A percentile compares a stretch with the other conserved stretches of the same genome.
These are phyloP conservation scores for Apotomis turbidana DNA, from an alignment of 2,888 invertebrate species.

Conservation along the genomic window DNA sequence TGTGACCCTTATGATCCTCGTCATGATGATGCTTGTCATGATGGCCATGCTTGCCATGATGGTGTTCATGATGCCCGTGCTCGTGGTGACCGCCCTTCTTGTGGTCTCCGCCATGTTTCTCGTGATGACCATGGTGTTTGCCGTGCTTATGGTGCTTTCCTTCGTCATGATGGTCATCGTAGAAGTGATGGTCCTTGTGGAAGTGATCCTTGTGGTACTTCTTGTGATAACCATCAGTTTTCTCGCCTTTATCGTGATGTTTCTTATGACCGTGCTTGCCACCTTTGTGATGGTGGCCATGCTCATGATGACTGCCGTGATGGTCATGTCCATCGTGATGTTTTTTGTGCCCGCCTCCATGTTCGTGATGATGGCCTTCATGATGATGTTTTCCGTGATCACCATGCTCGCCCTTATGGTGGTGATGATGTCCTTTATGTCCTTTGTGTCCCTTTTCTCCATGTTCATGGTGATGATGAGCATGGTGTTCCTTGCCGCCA, in stretches of 20 bases:
- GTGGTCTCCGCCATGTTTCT: slow-evolving; percentile 72
- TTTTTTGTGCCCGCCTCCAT: slow-evolving; percentile 75
- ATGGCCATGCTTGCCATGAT: slow-evolving; percentile 76
- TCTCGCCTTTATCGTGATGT: slow-evolving; percentile 77
- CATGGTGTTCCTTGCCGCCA: slow-evolving; percentile 75
- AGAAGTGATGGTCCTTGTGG: slow-evolving; percentile 80
- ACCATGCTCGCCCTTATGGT: slow-evolving; percentile 76
- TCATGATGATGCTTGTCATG: slow-evolving; percentile 78
- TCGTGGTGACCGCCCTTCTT: slow-evolving; percentile 79
- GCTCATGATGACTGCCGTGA: slow-evolving; percentile 75
- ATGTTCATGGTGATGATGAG: slow-evolving; percentile 74
- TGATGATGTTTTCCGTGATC: slow-evolving; percentile 77
- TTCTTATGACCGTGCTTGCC: slow-evolving; percentile 76
- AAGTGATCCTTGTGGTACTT: slow-evolving; percentile 78
- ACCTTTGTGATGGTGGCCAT: slow-evolving; percentile 77
- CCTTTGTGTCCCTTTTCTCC: slow-evolving; percentile 75
- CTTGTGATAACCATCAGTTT: slow-evolving; percentile 77
- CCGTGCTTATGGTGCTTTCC: slow-evolving; percentile 80
- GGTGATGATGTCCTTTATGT: slow-evolving; percentile 78
- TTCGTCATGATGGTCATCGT: slow-evolving; percentile 76
- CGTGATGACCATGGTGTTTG: slow-evolving; percentile 76
- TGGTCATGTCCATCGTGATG: slow-evolving; percentile 75
- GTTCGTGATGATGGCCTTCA: slow-evolving; percentile 72
- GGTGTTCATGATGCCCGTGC: slow-evolving; percentile 75
- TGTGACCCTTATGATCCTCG: slow-evolving; percentile 77